Base-by-base conservation (phyloP, 2,797 vertebrate species). In the Danio kyathit region DNA sequence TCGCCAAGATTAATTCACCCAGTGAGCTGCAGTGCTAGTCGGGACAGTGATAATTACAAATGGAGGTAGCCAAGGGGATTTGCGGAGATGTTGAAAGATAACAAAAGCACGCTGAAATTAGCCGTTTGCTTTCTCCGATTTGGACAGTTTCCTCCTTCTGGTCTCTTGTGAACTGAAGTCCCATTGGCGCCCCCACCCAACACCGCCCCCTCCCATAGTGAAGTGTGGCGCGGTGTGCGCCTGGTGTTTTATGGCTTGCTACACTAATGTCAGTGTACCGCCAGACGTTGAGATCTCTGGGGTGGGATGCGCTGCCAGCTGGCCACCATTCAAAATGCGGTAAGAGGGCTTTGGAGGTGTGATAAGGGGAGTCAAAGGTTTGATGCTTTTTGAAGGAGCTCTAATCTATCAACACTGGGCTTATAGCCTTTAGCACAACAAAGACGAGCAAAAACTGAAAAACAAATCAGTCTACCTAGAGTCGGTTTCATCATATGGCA, bases 71-170 rank as follows among this genome's bases (percentile, higher is more conserved):
- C 71, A 69, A 59, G 61, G 76, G 74, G 88, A 80, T 86, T 80
- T 79, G 49, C 48, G 56, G 40, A 84, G 83, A 88, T 87, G 60
- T 88, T 84, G 54, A 85, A 84, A 84, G 76, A 85, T 82, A 83
- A 87, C 73, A 86, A 85, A 87, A 88, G 88, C 69, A 82, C 14
- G 17, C 38, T 74, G 67, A 85, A 88, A 87, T 86, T 72, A 86
- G 85, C 56, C 59, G 81, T 60, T 51, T 79, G 65, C 66, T 80
- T 48, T 17, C 82, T 86, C 80, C 38, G 65, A 72, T 88, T 86
- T 79, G 65, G 49, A 52, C 16, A 4, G 0, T 46, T 52, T 65
- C 51, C 57, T n/a, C 75, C 64, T 48, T 61, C 48, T 41, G 65
- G 48, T 74, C 70, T 74, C 82, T 44, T 74, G 57, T 73, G 66